Percentiles rank a stretch among this genome's conserved stretches.
Evolutionary conservation across 2,113 vertebrate genomes (phyloP).

Genomic region (Baryphthengus martii): DNA sequence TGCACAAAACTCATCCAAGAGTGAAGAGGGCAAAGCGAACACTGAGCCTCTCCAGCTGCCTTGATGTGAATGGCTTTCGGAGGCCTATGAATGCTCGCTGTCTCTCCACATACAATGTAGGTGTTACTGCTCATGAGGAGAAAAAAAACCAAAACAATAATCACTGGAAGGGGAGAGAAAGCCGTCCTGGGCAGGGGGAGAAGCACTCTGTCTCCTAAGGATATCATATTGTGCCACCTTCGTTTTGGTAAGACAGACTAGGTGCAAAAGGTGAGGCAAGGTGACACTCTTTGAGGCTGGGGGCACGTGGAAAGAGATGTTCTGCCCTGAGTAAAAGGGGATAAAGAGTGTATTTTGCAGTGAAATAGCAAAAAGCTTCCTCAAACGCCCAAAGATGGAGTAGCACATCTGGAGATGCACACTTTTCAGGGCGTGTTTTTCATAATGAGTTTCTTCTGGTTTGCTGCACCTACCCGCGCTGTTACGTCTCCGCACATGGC

Average conservation of each 20-base stretch:
- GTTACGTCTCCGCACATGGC: rapidly evolving
- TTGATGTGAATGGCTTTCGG: slow-evolving; percentile 70
- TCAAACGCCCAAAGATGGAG: neutral
- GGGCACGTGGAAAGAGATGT: neutral
- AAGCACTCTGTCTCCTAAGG: neutral
- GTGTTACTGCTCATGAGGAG: slow-evolving; percentile 59
- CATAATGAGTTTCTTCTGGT: neutral
- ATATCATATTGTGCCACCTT: slow-evolving; percentile 26
- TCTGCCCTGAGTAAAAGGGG: neutral
- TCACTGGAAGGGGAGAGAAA: slow-evolving; percentile 21
- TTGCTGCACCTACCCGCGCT: neutral
- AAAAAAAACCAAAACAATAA: slow-evolving; percentile 53
- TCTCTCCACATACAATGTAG: slow-evolving; percentile 72
- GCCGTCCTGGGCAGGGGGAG: slow-evolving; percentile 13
- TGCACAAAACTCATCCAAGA: slow-evolving; percentile 80
- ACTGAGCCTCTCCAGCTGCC: slow-evolving; percentile 76
- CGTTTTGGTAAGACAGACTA: neutral
- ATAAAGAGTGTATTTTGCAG: neutral
- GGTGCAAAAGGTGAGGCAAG: neutral
- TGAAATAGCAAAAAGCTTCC: neutral
- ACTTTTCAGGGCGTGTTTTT: neutral
- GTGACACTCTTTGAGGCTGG: neutral
- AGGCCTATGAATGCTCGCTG: slow-evolving; percentile 61
- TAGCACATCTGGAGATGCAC: neutral
- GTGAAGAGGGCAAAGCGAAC: slow-evolving; percentile 74